Base-by-base conservation (phyloP, 92 coral and sea anemone species). In the Phenganax subtilis region DNA sequence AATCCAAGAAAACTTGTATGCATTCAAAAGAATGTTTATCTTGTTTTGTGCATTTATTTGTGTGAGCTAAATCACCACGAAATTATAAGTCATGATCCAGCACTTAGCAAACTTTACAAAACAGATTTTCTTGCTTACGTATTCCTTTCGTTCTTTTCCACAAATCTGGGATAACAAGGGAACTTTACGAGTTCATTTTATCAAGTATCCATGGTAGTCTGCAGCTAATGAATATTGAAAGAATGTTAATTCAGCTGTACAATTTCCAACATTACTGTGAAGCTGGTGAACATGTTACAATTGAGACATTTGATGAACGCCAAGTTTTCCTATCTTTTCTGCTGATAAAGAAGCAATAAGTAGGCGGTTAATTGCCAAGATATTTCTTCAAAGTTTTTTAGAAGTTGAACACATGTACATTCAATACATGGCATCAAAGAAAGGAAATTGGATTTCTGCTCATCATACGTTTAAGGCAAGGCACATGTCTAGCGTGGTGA, bases 391-490 rank as follows among this genome's bases (percentile, higher is more conserved):
- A 71, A 70, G 59, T 71, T 86, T 80, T n/a, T 70, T 71, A 54
- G 81, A 86, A 53, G 75, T 77, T 37, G 76, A 86, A 52, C 72
- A 47, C 57, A 78, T 77, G 71, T 85, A 80, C 30, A 80, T 84
- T 54, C 77, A 70, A 47, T 85, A 80, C 69, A 85, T 70, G 88
- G 84, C 85, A 71, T 80, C 80, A 12, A 84, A 71, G 16, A 52
- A 29, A 58, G 86, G 81, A 6, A 44, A 86, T 16, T 86, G 89
- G 89, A 64, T 82, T 44, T 80, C 85, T 51, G 85, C 82, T 58
- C 83, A 86, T 81, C 85, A 85, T 65, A 86, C 89, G 55, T 86
- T 86, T 64, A 86, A 86, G 71, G 75, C 31, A 69, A 66, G 63
- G 0, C 17, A 57, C 15, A 11, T 57, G 17, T 57, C 3, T 57